Evolutionary conservation across 1,140 invertebrate genomes (phyloP).

Genomic region (Chelonus insularis): DNA sequence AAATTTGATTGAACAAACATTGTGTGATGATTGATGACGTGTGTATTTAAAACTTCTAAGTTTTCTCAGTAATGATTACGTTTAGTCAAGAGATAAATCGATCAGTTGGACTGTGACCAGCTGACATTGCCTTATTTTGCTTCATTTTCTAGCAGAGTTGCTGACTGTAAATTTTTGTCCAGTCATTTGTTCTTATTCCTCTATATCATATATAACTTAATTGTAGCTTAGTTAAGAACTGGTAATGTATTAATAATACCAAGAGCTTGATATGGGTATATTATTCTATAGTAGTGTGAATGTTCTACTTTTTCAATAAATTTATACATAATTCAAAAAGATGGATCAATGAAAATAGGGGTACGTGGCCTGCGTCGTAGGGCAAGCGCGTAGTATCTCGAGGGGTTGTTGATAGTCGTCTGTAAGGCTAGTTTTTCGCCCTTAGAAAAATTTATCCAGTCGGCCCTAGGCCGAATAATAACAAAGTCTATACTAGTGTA

Average conservation of each 20-base stretch:
- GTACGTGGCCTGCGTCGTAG: constrained; percentile 29
- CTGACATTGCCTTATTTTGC: not conserved
- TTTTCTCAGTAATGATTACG: constrained; percentile 6
- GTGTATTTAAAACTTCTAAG: not conserved
- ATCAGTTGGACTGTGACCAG: constrained; percentile 1
- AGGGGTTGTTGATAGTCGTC: constrained; percentile 9
- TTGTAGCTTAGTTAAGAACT: no score
- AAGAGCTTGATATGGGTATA: not conserved
- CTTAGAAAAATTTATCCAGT: constrained; percentile 8
- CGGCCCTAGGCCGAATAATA: constrained; percentile 2
- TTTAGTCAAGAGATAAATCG: not conserved
- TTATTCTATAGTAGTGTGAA: not conserved
- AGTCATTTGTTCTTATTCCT: not conserved
- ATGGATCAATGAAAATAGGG: constrained; percentile 23
- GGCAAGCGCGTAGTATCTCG: constrained; percentile 7
- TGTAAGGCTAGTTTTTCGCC: constrained; percentile 4
- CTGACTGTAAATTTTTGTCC: not conserved
- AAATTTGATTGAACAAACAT: not conserved
- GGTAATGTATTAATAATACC: not conserved
- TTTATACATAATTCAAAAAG: constrained; percentile 1
- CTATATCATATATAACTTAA: no score
- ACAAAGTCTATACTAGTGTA: no score
- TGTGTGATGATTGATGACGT: no score
- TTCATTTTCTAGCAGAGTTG: not conserved
- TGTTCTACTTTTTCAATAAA: constrained; percentile 18